Percentiles rank a stretch among this genome's conserved stretches.
Evolutionary conservation across 2,797 vertebrate species (phyloP).

Genomic region (Syndactyla subalaris): DNA sequence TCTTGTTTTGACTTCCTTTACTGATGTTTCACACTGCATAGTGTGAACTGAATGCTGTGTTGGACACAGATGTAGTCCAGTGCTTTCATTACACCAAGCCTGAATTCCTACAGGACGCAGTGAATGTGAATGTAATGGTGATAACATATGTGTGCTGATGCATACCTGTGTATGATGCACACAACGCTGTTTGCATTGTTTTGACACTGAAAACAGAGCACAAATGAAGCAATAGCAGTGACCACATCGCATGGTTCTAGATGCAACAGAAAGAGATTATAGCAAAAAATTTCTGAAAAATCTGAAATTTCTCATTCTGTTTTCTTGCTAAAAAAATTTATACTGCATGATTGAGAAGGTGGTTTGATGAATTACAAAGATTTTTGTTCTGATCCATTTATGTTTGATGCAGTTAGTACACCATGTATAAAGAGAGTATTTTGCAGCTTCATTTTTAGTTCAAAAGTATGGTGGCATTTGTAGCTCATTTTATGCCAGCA

Average conservation of each 20-base stretch:
- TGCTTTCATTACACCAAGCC: neutral
- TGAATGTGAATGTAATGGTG: neutral
- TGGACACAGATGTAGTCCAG: neutral
- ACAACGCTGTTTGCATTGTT: neutral
- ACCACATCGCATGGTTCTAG: neutral
- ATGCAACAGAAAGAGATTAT: neutral
- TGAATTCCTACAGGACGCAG: neutral
- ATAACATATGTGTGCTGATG: accelerated
- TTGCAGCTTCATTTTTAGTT: neutral
- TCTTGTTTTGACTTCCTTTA: neutral
- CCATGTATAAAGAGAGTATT: neutral
- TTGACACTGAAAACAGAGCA: neutral
- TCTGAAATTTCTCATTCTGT: neutral
- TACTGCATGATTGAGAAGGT: neutral
- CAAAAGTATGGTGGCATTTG: neutral
- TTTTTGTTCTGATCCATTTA: neutral
- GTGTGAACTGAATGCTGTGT: neutral
- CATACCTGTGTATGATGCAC: neutral
- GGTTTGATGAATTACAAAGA: neutral
- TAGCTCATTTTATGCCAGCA: neutral
- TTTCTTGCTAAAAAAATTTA: neutral
- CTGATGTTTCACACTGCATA: neutral
- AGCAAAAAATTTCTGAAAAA: neutral
- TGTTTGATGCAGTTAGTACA: neutral
- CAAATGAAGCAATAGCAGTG: neutral